phyloP scores from a whole-genome alignment of 2,797 vertebrate genomes.

The Lindbergichthys nudifrons region DNA sequence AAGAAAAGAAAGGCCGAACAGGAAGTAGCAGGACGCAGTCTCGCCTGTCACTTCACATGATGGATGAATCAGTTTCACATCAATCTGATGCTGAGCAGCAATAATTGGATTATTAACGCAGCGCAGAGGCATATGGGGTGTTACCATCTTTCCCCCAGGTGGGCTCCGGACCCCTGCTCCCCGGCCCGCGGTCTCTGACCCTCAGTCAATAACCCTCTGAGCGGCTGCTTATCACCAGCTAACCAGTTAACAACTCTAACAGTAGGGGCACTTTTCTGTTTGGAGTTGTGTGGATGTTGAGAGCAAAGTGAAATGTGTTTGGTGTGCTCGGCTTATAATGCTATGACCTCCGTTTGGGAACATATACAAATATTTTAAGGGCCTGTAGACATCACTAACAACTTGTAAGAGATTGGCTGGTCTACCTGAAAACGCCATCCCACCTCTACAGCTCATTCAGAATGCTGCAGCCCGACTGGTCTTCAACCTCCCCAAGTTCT shows the following conservation, averaged over 20 bases:
- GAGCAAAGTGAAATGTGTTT: not conserved
- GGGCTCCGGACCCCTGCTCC: constrained; percentile 67
- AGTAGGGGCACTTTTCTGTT: constrained; percentile 5
- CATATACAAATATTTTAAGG: not conserved
- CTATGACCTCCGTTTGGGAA: not conserved
- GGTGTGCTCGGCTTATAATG: not conserved
- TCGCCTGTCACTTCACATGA: constrained; percentile 80
- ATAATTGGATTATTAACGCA: constrained; percentile 86
- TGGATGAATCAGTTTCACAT: constrained; percentile 84
- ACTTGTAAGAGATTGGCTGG: too few relatives aligned
- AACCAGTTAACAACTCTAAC: constrained; percentile 50
- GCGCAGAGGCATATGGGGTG: constrained; percentile 74
- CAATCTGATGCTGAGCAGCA: constrained; percentile 80
- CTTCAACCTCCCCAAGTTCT: too few relatives aligned
- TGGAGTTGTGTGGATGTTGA: not conserved
- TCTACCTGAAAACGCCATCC: too few relatives aligned
- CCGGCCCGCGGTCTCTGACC: constrained; percentile 66
- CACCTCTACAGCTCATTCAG: too few relatives aligned
- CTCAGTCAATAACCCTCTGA: constrained; percentile 61
- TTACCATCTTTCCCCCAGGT: constrained; percentile 73
- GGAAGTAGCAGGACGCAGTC: constrained; percentile 45
- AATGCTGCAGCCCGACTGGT: too few relatives aligned
- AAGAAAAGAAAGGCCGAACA: constrained; percentile 22
- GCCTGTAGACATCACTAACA: not conserved
- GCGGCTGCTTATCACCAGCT: constrained; percentile 59